Percentiles rank a stretch among this genome's conserved stretches.
Evolutionary conservation across 2,888 invertebrate genomes (phyloP).

Genomic region (Amblyjoppa fuscipennis): DNA sequence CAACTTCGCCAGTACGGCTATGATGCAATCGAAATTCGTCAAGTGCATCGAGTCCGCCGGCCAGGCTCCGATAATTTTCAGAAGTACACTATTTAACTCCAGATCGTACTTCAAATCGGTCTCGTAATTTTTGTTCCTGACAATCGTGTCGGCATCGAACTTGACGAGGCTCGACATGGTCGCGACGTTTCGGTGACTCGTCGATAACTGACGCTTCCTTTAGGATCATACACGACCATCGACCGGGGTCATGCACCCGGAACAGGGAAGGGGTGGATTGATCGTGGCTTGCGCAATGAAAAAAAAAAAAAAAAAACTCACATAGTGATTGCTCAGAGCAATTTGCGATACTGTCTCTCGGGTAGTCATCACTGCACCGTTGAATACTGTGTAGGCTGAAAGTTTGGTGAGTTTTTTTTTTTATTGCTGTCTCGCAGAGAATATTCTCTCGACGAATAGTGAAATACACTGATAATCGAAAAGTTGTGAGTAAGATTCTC

Average conservation of each 20-base stretch:
- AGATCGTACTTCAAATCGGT: background rate
- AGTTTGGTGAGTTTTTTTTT: background rate
- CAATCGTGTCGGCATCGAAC: background rate
- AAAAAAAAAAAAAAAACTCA: background rate
- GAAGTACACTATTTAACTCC: background rate
- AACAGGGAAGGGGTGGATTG: background rate
- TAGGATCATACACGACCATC: background rate
- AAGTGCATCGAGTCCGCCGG: background rate
- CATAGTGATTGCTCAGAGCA: background rate
- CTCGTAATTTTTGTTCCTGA: background rate
- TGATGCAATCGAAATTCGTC: background rate
- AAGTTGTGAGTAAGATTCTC: no score
- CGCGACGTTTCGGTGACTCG: background rate
- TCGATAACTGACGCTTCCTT: background rate
- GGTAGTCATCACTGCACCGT: background rate
- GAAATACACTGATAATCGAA: no score
- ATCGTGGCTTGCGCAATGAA: background rate
- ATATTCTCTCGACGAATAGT: no score
- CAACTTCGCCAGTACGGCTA: background rate
- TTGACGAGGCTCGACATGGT: background rate
- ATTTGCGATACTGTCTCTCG: background rate
- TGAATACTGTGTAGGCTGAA: background rate
- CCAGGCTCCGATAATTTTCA: background rate
- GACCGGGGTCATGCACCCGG: background rate
- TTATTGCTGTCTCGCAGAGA: no score